Base-by-base conservation (phyloP, 2,888 invertebrate genomes). In the Acanthosoma haemorrhoidale region DNA sequence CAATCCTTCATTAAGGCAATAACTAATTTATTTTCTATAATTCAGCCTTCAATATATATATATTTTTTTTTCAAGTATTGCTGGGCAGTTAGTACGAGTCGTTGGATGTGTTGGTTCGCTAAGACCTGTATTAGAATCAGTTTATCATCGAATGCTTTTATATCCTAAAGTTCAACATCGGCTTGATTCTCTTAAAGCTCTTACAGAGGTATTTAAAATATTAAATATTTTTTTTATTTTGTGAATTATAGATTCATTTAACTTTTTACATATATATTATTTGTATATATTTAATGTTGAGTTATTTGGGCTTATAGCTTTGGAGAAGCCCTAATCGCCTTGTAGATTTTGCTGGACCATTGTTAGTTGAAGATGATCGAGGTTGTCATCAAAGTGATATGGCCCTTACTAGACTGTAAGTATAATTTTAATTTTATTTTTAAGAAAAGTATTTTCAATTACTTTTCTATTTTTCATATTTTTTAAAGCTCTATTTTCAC, bases 81-180 rank as follows among this genome's bases (percentile, higher is more conserved):
- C 93, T 8, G 91, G 92, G 68, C 92, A 95, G 78, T 82, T 96
- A 69, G 89, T 96, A 1, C 86, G 94, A 13, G 82, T 96, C 39
- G 93, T 96, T 0, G 96, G 96, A 0, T 88, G 91, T 38, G 90
- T 93, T 25, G 88, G 91, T 0, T 88, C 89, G n/a, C 81, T 96
- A 59, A 85, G 96, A 13, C 94, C 96, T 8, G 95, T 96, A 43
- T 81, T 96, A 57, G 96, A 96, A 79, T 94, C 96, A 0, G 83
- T 96, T 1, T 96, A 96, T 78, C 96, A 96, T 80, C 85, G 96
- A 69, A 94, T 96, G 90, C 81, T 96, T 3, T 83, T 96, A 0
- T 88, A 95, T 80, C 94, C 96, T 15, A 90, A 92, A 0, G 88
- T 92, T 0, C 85, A 88, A 43, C 92, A 94, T 78, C 84, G 96